Conservation (phyloP, 2,888 invertebrate genomes). For the Tenthredo distinguenda region DNA sequence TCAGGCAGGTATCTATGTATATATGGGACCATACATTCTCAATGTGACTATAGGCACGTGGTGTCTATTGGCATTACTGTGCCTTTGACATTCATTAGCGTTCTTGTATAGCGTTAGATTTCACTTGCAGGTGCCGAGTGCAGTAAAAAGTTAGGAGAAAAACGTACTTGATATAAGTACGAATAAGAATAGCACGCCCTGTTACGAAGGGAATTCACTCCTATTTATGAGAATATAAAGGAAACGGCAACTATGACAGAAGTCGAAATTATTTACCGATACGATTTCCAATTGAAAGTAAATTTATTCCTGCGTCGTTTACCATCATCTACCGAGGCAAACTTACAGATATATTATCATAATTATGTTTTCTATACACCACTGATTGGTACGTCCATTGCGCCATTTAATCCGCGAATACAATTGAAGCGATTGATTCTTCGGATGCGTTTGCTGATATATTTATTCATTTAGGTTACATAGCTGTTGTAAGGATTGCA, state of each 20-base stretch:
- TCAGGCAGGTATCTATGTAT: neutral
- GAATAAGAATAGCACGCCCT: neutral
- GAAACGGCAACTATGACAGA: neutral
- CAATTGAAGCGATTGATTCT: slow-evolving; percentile 11
- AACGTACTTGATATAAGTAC: neutral
- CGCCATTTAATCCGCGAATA: neutral
- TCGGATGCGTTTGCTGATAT: neutral
- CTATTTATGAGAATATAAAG: neutral
- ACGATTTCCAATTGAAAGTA: slow-evolving; percentile 6
- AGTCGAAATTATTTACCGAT: neutral
- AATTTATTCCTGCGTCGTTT: neutral
- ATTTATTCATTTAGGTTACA: neutral
- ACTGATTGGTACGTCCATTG: neutral
- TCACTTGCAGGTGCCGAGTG: neutral
- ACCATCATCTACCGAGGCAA: neutral
- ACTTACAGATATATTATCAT: neutral
- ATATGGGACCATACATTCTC: neutral
- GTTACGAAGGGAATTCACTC: neutral
- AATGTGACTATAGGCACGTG: neutral
- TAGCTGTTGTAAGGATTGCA: neutral
- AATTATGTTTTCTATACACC: neutral
- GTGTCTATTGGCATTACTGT: neutral
- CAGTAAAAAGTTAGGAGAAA: neutral
- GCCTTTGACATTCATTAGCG: slow-evolving; percentile 10
- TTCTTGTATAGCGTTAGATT: neutral